These are phyloP conservation scores for Mormyrus hasselquistii DNA, from an alignment of 2,797 vertebrate genomes.

Conservation along the genomic window DNA sequence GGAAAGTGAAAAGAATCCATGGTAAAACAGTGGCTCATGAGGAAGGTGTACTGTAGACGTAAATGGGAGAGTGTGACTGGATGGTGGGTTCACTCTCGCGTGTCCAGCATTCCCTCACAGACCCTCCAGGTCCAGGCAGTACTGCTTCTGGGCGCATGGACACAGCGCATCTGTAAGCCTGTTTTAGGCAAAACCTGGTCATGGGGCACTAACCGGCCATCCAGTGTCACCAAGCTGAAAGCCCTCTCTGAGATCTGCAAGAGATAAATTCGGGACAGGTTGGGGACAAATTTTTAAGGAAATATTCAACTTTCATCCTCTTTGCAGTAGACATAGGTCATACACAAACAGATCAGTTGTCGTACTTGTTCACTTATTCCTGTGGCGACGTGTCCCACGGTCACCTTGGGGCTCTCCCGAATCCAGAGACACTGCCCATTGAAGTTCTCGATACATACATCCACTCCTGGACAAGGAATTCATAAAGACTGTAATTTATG, in stretches of 20 bases:
- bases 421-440: conserved; percentile 83
- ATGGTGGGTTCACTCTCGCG: conserved; percentile 40
- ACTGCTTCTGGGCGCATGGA: conserved; percentile 74
- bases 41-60: background rate
- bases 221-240: conserved; percentile 84
- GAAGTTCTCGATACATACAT: conserved; percentile 83
- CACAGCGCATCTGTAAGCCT: conserved; percentile 76
- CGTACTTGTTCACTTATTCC: conserved; percentile 91
- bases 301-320: background rate
- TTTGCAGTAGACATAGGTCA: background rate
- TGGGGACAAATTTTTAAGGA: background rate
- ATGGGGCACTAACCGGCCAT: conserved; percentile 70
- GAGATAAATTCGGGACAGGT: conserved; percentile 1
- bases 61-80: background rate
- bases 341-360: background rate
- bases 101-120: conserved; percentile 74
- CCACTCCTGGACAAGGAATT: conserved; percentile 66
- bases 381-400: conserved; percentile 83
- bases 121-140: conserved; percentile 81
- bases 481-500: background rate
- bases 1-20: background rate
- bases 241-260: conserved; percentile 71
- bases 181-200: conserved; percentile 76
- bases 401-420: conserved; percentile 76
- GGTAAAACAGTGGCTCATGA: background rate